These are phyloP conservation scores for Otis tarda DNA, from an alignment of 2,113 vertebrate genomes.

Conservation along the genomic window DNA sequence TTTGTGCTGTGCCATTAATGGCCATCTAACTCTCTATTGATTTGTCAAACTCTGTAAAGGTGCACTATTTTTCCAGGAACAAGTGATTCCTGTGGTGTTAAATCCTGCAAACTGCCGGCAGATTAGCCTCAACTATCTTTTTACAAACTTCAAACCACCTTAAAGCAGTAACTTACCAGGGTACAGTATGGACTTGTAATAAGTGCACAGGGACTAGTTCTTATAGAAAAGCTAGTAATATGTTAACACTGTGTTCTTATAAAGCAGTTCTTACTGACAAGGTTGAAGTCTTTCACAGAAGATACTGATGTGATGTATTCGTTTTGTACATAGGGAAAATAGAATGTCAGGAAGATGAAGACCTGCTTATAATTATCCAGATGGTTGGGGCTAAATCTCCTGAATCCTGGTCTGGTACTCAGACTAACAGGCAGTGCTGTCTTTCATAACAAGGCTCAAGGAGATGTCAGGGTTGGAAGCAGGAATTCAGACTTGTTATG, in stretches of 20 bases:
- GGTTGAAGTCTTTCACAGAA: background rate
- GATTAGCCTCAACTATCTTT: background rate
- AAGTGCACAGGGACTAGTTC: background rate
- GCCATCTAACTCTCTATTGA: fast-evolving
- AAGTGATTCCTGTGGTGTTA: background rate
- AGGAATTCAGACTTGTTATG: background rate
- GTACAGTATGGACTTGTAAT: background rate
- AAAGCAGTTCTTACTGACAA: background rate
- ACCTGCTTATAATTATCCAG: background rate
- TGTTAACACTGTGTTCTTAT: background rate
- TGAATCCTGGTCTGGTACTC: background rate
- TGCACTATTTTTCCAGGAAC: background rate
- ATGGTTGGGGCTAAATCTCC: background rate
- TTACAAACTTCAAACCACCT: background rate
- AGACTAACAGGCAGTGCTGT: background rate
- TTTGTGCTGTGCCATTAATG: background rate
- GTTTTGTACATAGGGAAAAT: background rate
- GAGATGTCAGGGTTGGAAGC: background rate
- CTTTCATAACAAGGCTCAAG: background rate
- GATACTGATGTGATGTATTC: background rate
- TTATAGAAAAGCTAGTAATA: background rate
- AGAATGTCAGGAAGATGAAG: background rate
- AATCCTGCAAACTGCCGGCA: background rate
- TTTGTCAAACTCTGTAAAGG: background rate
- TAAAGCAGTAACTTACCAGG: background rate